phyloP scores from a whole-genome alignment of 2,888 invertebrate genomes.

The Nebria brevicollis region DNA sequence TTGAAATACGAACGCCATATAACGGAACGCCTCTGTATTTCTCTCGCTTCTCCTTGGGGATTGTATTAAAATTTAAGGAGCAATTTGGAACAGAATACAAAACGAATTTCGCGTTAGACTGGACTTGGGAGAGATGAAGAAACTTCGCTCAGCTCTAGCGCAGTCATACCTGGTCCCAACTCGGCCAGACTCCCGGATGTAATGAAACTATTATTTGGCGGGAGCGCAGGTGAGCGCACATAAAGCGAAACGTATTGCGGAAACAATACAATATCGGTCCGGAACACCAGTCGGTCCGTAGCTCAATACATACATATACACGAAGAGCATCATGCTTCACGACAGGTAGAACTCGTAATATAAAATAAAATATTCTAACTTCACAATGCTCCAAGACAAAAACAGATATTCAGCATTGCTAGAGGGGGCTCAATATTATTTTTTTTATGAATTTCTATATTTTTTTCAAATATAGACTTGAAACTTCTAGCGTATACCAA shows the following conservation, averaged over 20 bases:
- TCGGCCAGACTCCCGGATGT: constrained; percentile 18
- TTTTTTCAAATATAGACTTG: too few species aligned
- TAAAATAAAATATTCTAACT: too few species aligned
- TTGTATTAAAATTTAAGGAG: constrained; percentile 58
- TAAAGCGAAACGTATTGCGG: constrained; percentile 25
- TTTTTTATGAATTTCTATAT: too few species aligned
- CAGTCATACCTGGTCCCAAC: constrained; percentile 4
- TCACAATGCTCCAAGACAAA: too few species aligned
- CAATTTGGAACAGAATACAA: constrained; percentile 57
- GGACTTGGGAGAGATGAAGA: constrained; percentile 50
- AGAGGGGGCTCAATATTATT: too few species aligned
- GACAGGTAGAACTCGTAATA: background rate
- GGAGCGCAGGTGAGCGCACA: constrained; percentile 31
- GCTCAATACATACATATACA: background rate
- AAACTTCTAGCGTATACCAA: too few species aligned
- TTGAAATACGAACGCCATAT: constrained; percentile 47
- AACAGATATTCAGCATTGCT: too few species aligned
- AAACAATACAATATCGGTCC: constrained; percentile 41
- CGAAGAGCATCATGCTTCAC: background rate
- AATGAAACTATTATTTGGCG: constrained; percentile 41
- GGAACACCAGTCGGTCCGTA: background rate
- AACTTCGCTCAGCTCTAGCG: constrained; percentile 23
- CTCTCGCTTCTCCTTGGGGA: constrained; percentile 42
- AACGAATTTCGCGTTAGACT: constrained; percentile 54
- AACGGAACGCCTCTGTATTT: constrained; percentile 46